These are phyloP conservation scores for Mobula hypostoma DNA, from an alignment of 2,113 vertebrate species.

Conservation along the genomic window DNA sequence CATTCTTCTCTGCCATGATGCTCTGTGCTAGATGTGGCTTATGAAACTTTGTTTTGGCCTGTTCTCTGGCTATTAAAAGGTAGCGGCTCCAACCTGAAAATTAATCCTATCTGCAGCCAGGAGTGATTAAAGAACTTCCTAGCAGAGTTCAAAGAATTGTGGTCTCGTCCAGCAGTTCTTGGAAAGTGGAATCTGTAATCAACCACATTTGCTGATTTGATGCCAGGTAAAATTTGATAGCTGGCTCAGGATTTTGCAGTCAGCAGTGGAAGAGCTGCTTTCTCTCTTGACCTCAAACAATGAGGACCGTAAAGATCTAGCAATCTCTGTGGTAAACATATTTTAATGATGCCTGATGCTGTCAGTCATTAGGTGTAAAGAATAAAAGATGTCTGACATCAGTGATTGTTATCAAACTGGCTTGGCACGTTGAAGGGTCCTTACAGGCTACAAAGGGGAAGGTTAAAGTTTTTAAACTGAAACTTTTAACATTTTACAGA, in stretches of 20 bases:
- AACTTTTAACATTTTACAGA: no score
- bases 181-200: neutral
- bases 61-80: neutral
- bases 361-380: no score
- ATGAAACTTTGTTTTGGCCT: neutral
- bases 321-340: no score
- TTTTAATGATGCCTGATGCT: no score
- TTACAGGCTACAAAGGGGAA: no score
- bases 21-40: neutral
- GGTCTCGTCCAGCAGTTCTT: neutral
- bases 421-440: no score
- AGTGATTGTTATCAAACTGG: no score
- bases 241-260: neutral
- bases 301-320: no score
- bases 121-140: neutral
- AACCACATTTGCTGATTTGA: neutral
- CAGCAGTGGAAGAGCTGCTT: no score
- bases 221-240: neutral
- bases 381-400: no score
- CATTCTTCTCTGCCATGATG: neutral
- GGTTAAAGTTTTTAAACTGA: no score
- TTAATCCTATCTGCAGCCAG: neutral
- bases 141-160: neutral
- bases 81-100: neutral
- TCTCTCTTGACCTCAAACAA: no score